phyloP scores from a whole-genome alignment of 2,888 invertebrate genomes.

The Eucriotettix oculatus region DNA sequence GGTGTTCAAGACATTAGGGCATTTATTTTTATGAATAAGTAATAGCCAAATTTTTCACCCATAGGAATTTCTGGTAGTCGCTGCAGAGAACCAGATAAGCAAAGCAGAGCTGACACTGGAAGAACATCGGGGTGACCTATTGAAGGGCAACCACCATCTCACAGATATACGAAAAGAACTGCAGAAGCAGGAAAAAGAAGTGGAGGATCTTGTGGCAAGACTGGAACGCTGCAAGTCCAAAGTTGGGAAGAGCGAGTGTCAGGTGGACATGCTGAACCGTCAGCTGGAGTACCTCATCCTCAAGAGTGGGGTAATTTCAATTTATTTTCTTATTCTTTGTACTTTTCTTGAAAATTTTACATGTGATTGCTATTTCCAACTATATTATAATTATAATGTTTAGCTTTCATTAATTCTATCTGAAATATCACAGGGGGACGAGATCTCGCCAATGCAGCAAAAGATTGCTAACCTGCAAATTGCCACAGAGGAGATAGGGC shows the following conservation, averaged over 20 bases:
- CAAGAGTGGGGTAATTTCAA: constrained; percentile 26
- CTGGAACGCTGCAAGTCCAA: constrained; percentile 27
- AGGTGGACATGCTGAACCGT: constrained; percentile 31
- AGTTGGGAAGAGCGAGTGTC: constrained; percentile 32
- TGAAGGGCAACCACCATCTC: constrained; percentile 16
- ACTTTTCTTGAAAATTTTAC: constrained; percentile 1
- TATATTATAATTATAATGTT: no score
- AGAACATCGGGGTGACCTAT: constrained; percentile 29
- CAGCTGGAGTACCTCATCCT: constrained; percentile 33
- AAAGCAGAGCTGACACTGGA: constrained; percentile 36
- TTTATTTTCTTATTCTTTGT: constrained; percentile 4
- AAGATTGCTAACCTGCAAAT: constrained; percentile 47
- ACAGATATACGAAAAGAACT: constrained; percentile 13
- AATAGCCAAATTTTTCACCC: no score
- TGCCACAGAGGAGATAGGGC: constrained; percentile 40
- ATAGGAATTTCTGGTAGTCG: constrained; percentile 6
- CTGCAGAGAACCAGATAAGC: constrained; percentile 5
- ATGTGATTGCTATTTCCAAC: no score
- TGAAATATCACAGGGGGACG: constrained; percentile 18
- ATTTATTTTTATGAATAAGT: no score
- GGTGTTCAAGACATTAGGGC: no score
- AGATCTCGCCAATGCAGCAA: constrained; percentile 36
- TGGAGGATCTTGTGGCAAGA: constrained; percentile 27
- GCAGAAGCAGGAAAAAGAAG: constrained; percentile 25
- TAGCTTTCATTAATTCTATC: no score